A percentile compares a stretch with the other conserved stretches of the same genome.
Evolutionary conservation across 2,888 invertebrate genomes (phyloP).

Genomic region (Cyrtodaria siliqua): DNA sequence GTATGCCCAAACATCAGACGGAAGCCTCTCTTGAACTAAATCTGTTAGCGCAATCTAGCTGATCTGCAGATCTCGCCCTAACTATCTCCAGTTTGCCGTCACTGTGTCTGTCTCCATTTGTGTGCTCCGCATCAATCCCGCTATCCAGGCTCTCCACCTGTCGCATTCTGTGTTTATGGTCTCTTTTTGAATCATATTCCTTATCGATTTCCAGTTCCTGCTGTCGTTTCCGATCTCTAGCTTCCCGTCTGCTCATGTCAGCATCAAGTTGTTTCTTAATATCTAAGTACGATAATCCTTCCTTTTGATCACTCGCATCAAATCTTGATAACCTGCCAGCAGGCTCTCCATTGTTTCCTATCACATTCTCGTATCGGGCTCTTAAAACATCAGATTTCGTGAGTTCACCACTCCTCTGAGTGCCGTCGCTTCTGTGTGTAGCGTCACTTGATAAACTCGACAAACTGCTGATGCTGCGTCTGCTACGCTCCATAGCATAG

Average conservation of each 20-base stretch:
- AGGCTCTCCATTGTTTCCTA: slow-evolving; percentile 28
- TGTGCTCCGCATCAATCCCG: slow-evolving; percentile 54
- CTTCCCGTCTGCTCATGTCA: slow-evolving; percentile 50
- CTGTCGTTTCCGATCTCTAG: slow-evolving; percentile 43
- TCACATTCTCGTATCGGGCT: slow-evolving; percentile 52
- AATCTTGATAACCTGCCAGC: slow-evolving; percentile 38
- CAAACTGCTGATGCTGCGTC: slow-evolving; percentile 61
- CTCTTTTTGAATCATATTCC: slow-evolving; percentile 40
- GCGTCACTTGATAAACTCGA: slow-evolving; percentile 62
- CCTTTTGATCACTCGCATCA: slow-evolving; percentile 6
- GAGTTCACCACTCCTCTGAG: slow-evolving; percentile 52
- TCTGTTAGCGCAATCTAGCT: slow-evolving; percentile 32
- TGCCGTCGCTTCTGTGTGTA: slow-evolving; percentile 56
- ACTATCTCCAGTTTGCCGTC: slow-evolving; percentile 53
- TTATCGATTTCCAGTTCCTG: slow-evolving; percentile 35
- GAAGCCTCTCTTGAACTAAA: slow-evolving; percentile 49
- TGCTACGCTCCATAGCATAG: slow-evolving; percentile 62
- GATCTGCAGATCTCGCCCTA: slow-evolving; percentile 50
- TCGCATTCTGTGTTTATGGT: slow-evolving; percentile 44
- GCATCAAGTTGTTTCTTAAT: slow-evolving; percentile 54
- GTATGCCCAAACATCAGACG: slow-evolving; percentile 17
- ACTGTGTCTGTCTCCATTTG: slow-evolving; percentile 38
- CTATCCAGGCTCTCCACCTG: slow-evolving; percentile 58
- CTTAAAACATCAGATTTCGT: slow-evolving; percentile 54
- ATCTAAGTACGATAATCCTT: slow-evolving; percentile 39